phyloP scores from a whole-genome alignment of 2,113 vertebrate genomes.

The Alces alces region DNA sequence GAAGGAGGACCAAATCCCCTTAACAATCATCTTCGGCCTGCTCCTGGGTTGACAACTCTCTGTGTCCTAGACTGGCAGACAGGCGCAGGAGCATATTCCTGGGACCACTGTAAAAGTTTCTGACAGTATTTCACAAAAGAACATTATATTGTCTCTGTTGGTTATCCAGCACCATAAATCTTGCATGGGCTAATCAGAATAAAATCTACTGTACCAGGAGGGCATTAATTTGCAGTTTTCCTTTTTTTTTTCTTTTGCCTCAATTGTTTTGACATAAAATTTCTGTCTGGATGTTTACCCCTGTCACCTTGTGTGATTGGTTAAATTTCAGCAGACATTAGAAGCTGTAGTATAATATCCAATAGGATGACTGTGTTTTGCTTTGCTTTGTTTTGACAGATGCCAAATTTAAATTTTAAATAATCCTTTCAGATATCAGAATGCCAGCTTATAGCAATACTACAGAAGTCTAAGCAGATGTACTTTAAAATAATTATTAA shows the following conservation, averaged over 20 bases:
- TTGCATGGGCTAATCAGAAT: conserved; percentile 85
- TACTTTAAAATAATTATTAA: conserved; percentile 83
- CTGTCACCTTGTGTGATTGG: conserved; percentile 81
- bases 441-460: conserved; percentile 87
- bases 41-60: conserved; percentile 93
- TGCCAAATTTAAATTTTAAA: conserved; percentile 90
- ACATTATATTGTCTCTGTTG: conserved; percentile 82
- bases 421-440: conserved; percentile 84
- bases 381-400: conserved; percentile 83
- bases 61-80: conserved; percentile 92
- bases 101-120: conserved; percentile 85
- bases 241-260: conserved; percentile 48
- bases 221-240: conserved; percentile 81
- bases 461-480: conserved; percentile 87
- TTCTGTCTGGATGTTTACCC: conserved; percentile 71
- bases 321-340: conserved; percentile 85
- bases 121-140: conserved; percentile 81
- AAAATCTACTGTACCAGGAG: conserved; percentile 82
- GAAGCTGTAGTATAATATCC: conserved; percentile 79
- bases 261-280: conserved; percentile 78
- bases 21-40: conserved; percentile 84
- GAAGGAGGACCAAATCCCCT: conserved; percentile 88
- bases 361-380: conserved; percentile 57
- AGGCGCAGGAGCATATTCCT: conserved; percentile 84
- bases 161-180: conserved; percentile 80